Base-by-base conservation (phyloP, 2,888 invertebrate species). In the Watsonalla binaria region DNA sequence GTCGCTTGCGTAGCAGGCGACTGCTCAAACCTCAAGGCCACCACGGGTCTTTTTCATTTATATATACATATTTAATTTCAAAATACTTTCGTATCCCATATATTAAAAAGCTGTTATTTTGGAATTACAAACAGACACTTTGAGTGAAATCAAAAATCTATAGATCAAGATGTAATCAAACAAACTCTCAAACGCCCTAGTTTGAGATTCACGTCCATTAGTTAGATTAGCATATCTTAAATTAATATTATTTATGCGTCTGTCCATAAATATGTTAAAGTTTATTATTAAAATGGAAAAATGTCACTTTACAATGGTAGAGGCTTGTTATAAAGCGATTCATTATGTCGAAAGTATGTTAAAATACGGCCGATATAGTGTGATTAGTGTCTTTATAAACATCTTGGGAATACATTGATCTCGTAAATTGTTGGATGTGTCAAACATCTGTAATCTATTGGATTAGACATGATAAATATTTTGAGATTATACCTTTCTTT, bases 311-410 rank as follows among this genome's bases (percentile, higher is more conserved):
- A 58, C 47, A 51, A 61, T 55, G 53, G 51, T 45, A 52, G 53
- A 51, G 42, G 53, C 46, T 64, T 61, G 63, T 60, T 60, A 64
- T 65, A 60, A 63, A 63, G 24, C 70, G 61, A 65, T 68, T 63
- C 62, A 66, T 66, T 69, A 63, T 73, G 73, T 70, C 66, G 73
- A 73, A 73, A 72, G 66, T 62, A 60, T 65, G 66, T 64, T 61
- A 63, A 57, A 53, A 54, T 59, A 60, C 55, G 62, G 59, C 56
- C 34, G 61, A 63, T 61, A 72, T 74, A 70, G 66, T 62, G 62
- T 59, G 62, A 66, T 70, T 63, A 70, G 62, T 66, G 57, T 35
- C 35, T 51, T 56, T 42, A 42, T 11, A 59, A 60, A 52, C 45
- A 52, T 61, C 56, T 24, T 51, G 51, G 56, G 45, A 47, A 55